Conservation (phyloP, 2,888 invertebrate genomes). For the Cosmia pyralina region DNA sequence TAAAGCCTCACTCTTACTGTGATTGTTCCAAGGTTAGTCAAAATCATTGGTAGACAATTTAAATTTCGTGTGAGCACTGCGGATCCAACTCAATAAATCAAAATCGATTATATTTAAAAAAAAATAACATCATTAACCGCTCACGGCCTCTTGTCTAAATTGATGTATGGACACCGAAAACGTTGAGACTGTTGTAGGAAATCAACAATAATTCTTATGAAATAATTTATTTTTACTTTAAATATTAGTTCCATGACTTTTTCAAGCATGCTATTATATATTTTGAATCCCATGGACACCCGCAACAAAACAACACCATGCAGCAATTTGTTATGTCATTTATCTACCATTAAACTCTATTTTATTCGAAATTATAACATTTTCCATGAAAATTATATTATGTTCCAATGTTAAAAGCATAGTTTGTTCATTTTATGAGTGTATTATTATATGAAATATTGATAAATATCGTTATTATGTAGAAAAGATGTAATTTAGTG, state of each 20-base stretch:
- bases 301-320: constrained; percentile 7
- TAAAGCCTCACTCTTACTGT: background rate
- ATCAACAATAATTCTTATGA: background rate
- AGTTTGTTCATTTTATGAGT: constrained; percentile 9
- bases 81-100: background rate
- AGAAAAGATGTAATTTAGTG: background rate
- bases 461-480: constrained; percentile 26
- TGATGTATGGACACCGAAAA: background rate
- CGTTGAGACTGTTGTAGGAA: background rate
- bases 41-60: background rate
- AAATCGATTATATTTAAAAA: background rate
- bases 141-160: background rate
- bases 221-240: constrained; percentile 16
- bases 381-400: constrained; percentile 28
- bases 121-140: background rate
- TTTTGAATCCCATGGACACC: background rate
- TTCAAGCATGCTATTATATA: background rate
- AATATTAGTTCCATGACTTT: constrained; percentile 38
- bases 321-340: constrained; percentile 26
- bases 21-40: background rate
- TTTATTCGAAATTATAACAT: constrained; percentile 41
- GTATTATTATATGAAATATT: constrained; percentile 9
- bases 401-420: constrained; percentile 20
- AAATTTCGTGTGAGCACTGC: no score
- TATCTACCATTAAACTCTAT: constrained; percentile 38